Evolutionary conservation across 2,888 invertebrate species (phyloP), one percentile per base, ranked within the genome.

Genomic region (Clunio marinus): DNA sequence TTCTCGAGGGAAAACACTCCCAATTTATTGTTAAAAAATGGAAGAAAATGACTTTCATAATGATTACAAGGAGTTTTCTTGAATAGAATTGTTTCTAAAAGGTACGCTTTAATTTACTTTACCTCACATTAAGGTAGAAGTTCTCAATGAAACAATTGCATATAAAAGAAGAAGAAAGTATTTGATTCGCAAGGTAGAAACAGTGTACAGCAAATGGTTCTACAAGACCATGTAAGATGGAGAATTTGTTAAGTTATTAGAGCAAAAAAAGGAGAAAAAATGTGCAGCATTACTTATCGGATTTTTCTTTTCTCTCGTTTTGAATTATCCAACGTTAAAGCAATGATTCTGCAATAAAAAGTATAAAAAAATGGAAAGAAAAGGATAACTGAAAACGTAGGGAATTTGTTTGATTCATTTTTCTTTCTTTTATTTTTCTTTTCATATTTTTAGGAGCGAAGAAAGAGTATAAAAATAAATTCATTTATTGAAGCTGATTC

Each of bases 261-360:
- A 51, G 51, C 3, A 17, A 17, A 13, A 2, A 17, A 51, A 22
- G 41, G 13, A 32, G 32, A 8, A 8, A 32, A 32, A 32, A 10
- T 45, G 51, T 51, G 51, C 51, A 51, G 35, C 35, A 32, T 32
- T 32, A 32, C 35, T 20, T 13, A 22, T 51, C 22, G 22, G 41
- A 41, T 13, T 41, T n/a, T n/a, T n/a, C n/a, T n/a, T n/a, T n/a
- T n/a, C n/a, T n/a, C 15, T 41, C 51, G 22, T 51, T 4, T 51
- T 5, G 51, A 2, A 51, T 51, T 22, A 20, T 57, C 27, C 25
- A 35, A 63, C 37, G 37, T 37, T 57, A 20, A 27, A 45, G 63
- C 63, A 63, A 63, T 63, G 63, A 63, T 41, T 63, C n/a, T 63
- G 63, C 63, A 63, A 63, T 63, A 63, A 63, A 63, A n/a, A n/a